Base-by-base conservation (phyloP, 2,797 vertebrate species). In the Brachyrhaphis roseni region DNA sequence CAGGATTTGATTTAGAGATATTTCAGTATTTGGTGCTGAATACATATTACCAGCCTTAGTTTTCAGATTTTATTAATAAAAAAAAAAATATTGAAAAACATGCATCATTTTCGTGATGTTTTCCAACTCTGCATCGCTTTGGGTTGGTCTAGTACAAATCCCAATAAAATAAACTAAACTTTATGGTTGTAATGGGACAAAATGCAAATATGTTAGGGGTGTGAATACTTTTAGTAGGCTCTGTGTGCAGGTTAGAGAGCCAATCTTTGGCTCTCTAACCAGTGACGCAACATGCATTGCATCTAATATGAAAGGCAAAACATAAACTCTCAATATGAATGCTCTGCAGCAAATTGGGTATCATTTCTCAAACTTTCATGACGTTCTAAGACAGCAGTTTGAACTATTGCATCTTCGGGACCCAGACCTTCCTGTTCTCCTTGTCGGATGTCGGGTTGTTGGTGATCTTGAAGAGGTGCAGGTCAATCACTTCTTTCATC, bases 401-500 rank as follows among this genome's bases (percentile, higher is more conserved):
- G 57, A 62, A 66, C 18, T 5, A 23, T 41, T 23, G 8, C 11
- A 20, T 41, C 10, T 39, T 68, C 39, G 5, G 68, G 23, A 36
- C 16, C 8, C 87, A 53, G 68, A 99, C 98, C 98, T 99, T 99
- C 89, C 97, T 96, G 88, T 97, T 99, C 91, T 99, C 98, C 90
- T 98, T 98, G 90, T 99, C 98, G 0, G 97, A 98, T 15, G 97
- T 98, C 47, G 98, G 98, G 83, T 99, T 99, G 93, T 98, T 97
- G 72, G 97, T 98, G 92, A 99, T 97, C 94, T 98, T 99, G 91
- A 98, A 99, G 87, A 97, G 96, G 86, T 98, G 96, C 84, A 99
- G 96, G 95, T 99, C 98, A 78, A 99, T 98, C 84, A 98, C 96
- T 84, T 99, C 98, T 80, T 98, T 99, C 98, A 99, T 98, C 91